phyloP scores from a whole-genome alignment of 2,113 vertebrate species.

The Odobenus rosmarus region DNA sequence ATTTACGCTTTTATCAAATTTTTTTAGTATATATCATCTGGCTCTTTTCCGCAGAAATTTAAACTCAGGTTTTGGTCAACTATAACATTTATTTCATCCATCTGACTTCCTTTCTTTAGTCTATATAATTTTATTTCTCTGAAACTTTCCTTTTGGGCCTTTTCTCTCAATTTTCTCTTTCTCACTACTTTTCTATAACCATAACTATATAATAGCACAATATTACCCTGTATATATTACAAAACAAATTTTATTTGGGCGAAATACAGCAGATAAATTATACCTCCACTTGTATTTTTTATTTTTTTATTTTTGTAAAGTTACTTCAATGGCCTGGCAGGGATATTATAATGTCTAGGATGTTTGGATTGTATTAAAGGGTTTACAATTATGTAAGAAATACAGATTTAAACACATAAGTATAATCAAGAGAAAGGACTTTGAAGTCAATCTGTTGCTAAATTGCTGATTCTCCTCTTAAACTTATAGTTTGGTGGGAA shows the following conservation, averaged over 20 bases:
- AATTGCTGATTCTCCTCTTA: neutral
- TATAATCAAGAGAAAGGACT: neutral
- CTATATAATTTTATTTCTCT: slow-evolving; percentile 2
- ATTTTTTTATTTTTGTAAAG: neutral
- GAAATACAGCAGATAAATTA: neutral
- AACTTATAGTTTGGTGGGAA: neutral
- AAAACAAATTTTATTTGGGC: slow-evolving; percentile 21
- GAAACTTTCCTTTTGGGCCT: neutral
- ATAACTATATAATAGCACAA: neutral
- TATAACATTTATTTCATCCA: slow-evolving; percentile 9
- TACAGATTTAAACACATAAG: neutral
- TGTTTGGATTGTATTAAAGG: neutral
- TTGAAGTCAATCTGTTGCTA: neutral
- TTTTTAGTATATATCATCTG: neutral
- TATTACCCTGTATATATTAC: neutral
- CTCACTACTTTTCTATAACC: neutral
- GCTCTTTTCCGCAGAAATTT: neutral
- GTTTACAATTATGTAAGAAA: neutral
- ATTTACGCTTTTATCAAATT: neutral
- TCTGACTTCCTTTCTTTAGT: neutral
- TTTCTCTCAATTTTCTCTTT: neutral
- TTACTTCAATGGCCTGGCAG: neutral
- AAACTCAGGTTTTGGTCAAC: slow-evolving; percentile 39
- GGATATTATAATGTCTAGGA: neutral
- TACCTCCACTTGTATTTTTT: neutral